A percentile compares a stretch with the other conserved stretches of the same genome.
These are phyloP conservation scores for Trachythela sp. DNA, from an alignment of 64 coral and sea anemone species.

Conservation along the genomic window DNA sequence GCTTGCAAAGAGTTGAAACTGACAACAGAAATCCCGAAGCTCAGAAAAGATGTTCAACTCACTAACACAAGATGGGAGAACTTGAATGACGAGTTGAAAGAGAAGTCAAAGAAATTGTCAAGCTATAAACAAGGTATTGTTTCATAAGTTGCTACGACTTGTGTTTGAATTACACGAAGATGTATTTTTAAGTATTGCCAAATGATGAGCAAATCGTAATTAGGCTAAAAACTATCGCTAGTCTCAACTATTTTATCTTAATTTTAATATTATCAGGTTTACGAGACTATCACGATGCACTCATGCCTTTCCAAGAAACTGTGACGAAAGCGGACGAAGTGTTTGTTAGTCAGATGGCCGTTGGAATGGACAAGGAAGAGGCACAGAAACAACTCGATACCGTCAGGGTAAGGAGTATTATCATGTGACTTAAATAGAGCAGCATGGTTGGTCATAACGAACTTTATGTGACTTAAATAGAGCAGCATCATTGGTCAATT, in stretches of 20 bases:
- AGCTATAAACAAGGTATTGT: slow-evolving; percentile 14
- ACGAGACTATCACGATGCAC: not conserved
- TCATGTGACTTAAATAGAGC: not conserved
- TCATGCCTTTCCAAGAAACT: not conserved
- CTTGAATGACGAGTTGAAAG: not conserved
- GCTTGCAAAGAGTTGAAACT: slow-evolving; percentile 70
- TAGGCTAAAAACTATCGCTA: too few species aligned
- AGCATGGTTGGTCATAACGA: too few species aligned
- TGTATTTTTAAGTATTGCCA: too few species aligned
- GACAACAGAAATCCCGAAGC: slow-evolving; percentile 36
- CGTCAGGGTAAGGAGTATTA: slow-evolving; percentile 42
- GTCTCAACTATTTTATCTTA: not conserved
- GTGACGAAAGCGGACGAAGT: slow-evolving; percentile 39
- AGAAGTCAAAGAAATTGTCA: not conserved
- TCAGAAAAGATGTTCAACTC: not conserved
- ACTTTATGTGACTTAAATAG: too few species aligned
- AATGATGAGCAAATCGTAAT: too few species aligned
- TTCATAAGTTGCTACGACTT: not conserved
- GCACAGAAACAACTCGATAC: slow-evolving; percentile 59
- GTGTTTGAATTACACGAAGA: too few species aligned
- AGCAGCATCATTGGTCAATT: not conserved
- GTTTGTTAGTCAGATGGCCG: slow-evolving; percentile 48
- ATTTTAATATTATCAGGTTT: not conserved
- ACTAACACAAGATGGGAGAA: not conserved
- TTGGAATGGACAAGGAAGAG: slow-evolving; percentile 68